These are phyloP conservation scores for Empis livida DNA, from an alignment of 2,888 invertebrate genomes.

Conservation along the genomic window DNA sequence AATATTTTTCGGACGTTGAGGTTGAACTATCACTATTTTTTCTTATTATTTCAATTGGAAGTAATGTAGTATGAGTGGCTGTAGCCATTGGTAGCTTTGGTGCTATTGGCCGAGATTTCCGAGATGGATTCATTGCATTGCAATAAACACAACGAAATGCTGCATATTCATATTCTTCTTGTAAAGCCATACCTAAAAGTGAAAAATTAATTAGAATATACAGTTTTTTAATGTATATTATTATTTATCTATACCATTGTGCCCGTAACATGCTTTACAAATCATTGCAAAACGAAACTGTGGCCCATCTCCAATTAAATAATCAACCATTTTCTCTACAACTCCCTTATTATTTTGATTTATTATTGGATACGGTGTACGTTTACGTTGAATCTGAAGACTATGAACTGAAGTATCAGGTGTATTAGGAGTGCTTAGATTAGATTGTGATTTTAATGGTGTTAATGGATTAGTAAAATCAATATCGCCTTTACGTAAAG, in stretches of 20 bases:
- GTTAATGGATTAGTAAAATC: neutral
- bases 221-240: neutral
- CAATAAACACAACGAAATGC: slow-evolving; percentile 91
- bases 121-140: slow-evolving; percentile 71
- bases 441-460: neutral
- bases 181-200: slow-evolving; percentile 52
- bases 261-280: slow-evolving; percentile 76
- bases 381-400: slow-evolving; percentile 20
- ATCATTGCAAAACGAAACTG: slow-evolving; percentile 90
- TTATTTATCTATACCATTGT: slow-evolving; percentile 60
- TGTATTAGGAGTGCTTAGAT: neutral
- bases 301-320: slow-evolving; percentile 90
- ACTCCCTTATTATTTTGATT: slow-evolving; percentile 54
- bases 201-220: neutral
- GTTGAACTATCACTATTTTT: slow-evolving; percentile 18
- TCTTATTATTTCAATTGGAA: slow-evolving; percentile 5
- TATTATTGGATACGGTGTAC: slow-evolving; percentile 33
- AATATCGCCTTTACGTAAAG: neutral
- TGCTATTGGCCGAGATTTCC: slow-evolving; percentile 70
- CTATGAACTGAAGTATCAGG: neutral
- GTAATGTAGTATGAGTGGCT: neutral
- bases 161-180: slow-evolving; percentile 57
- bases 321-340: slow-evolving; percentile 84
- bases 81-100: slow-evolving; percentile 38
- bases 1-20: slow-evolving; percentile 11